A percentile compares a stretch with the other conserved stretches of the same genome.
phyloP scores from a whole-genome alignment of 2,888 invertebrate species.

The Thumatha senex region DNA sequence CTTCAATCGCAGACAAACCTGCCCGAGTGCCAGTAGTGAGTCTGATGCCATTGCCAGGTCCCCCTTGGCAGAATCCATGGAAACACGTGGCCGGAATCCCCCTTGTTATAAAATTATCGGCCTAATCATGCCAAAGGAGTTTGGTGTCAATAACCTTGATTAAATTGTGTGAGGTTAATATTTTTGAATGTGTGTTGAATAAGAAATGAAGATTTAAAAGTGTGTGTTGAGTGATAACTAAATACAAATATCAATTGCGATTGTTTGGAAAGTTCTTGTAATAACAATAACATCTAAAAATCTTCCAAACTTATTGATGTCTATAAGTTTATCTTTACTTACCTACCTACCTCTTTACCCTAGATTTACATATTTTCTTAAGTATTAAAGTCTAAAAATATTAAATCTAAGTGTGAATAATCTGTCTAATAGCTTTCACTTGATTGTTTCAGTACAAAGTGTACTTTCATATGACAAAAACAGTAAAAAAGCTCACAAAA shows the following conservation, averaged over 20 bases:
- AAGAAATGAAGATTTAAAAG: constrained; percentile 6
- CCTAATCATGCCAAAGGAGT: constrained; percentile 37
- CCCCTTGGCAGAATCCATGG: constrained; percentile 49
- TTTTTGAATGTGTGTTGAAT: constrained; percentile 7
- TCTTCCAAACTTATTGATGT: too few relatives aligned
- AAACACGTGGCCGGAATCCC: constrained; percentile 47
- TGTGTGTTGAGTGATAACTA: constrained; percentile 2
- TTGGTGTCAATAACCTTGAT: constrained; percentile 34
- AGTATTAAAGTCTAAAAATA: too few relatives aligned
- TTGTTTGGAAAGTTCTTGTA: neutral
- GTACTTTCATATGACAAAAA: constrained; percentile 13
- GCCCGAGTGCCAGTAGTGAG: constrained; percentile 55
- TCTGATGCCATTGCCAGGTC: constrained; percentile 26
- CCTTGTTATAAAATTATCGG: constrained; percentile 37
- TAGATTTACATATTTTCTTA: too few relatives aligned
- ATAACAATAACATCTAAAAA: neutral
- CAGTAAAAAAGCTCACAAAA: constrained; percentile 31
- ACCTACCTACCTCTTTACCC: too few relatives aligned
- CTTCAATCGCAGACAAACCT: constrained; percentile 49
- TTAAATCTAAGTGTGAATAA: too few relatives aligned
- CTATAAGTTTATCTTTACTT: too few relatives aligned
- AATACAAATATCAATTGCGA: neutral
- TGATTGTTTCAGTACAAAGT: neutral
- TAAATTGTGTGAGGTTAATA: constrained; percentile 4
- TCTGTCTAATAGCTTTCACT: neutral